phyloP scores from a whole-genome alignment of 2,113 vertebrate species.

The Saccopteryx leptura region DNA sequence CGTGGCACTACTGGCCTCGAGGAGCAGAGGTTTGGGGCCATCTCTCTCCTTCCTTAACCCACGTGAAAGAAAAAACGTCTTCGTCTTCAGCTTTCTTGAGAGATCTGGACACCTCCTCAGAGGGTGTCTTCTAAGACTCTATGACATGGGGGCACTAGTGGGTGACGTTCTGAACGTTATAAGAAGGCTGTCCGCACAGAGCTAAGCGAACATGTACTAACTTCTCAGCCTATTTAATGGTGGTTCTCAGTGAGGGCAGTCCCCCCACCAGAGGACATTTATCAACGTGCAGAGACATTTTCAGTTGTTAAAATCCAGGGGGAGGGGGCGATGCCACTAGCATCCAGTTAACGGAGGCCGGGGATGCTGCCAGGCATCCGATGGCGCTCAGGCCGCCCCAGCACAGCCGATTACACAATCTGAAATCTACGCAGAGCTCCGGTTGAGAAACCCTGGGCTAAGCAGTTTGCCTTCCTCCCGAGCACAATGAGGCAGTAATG shows the following conservation, averaged over 20 bases:
- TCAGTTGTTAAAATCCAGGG: neutral
- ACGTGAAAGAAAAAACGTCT: neutral
- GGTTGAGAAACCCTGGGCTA: neutral
- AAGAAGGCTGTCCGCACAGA: neutral
- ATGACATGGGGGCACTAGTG: neutral
- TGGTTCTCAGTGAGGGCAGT: neutral
- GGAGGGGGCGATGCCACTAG: neutral
- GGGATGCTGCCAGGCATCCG: too few relatives aligned
- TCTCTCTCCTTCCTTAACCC: neutral
- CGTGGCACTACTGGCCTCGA: neutral
- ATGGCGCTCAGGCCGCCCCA: accelerated
- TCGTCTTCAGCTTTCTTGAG: neutral
- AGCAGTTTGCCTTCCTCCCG: neutral
- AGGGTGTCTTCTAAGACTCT: neutral
- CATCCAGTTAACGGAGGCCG: neutral
- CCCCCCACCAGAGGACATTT: neutral
- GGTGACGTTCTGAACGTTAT: neutral
- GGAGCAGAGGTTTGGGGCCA: neutral
- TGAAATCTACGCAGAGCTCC: neutral
- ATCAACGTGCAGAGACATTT: neutral
- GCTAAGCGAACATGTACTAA: neutral
- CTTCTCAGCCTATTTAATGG: neutral
- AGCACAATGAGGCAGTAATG: neutral
- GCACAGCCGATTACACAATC: accelerated
- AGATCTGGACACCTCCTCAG: neutral